These are phyloP conservation scores for Cherax destructor DNA, from an alignment of 1,140 invertebrate genomes.

Conservation along the genomic window DNA sequence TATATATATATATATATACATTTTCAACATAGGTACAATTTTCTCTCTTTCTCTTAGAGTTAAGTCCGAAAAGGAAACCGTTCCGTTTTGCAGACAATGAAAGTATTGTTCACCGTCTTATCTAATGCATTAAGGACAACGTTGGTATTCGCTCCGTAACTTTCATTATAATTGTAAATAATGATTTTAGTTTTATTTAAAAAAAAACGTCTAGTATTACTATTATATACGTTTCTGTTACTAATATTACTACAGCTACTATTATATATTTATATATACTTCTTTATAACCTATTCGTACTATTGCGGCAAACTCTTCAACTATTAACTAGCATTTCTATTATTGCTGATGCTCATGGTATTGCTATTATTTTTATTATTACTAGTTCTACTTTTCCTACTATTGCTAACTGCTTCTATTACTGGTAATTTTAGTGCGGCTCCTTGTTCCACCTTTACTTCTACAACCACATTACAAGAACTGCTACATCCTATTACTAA, in stretches of 20 bases:
- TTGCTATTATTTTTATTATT: no score
- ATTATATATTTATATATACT: neutral
- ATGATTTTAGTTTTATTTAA: no score
- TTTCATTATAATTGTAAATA: no score
- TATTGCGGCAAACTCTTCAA: neutral
- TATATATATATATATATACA: slow-evolving; percentile 27
- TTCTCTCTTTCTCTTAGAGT: neutral
- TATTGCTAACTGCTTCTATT: neutral
- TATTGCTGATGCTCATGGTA: no score
- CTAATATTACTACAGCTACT: neutral
- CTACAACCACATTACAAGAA: no score
- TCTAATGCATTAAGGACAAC: no score
- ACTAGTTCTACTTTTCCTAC: no score
- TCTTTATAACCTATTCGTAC: neutral
- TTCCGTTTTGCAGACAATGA: neutral
- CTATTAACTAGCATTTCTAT: no score
- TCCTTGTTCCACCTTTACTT: no score
- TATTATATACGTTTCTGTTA: neutral
- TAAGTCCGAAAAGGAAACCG: neutral
- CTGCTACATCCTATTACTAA: neutral
- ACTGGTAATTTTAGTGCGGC: no score
- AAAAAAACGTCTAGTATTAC: no score
- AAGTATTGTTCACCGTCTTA: neutral
- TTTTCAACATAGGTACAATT: neutral
- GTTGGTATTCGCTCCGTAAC: neutral